A percentile compares a stretch with the other conserved stretches of the same genome.
phyloP scores from a whole-genome alignment of 2,797 vertebrate genomes.

The Nyctibius grandis region DNA sequence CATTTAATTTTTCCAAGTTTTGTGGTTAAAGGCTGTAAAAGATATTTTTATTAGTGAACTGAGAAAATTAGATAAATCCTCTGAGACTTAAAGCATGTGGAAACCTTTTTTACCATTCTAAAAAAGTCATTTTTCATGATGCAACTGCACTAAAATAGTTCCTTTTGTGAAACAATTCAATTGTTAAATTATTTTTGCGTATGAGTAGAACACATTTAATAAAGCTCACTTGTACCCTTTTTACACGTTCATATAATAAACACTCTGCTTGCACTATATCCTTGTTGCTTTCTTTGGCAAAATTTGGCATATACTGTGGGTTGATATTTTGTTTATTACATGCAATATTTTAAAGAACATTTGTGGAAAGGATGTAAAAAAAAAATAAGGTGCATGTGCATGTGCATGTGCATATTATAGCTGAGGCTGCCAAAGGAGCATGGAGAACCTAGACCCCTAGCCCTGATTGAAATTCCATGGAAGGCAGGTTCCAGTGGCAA shows the following conservation, averaged over 20 bases:
- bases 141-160: background rate
- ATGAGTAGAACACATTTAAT: background rate
- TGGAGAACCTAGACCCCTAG: background rate
- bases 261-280: background rate
- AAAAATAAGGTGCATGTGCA: background rate
- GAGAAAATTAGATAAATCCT: constrained; percentile 14
- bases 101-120: constrained; percentile 25
- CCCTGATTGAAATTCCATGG: background rate
- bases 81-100: background rate
- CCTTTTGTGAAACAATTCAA: constrained; percentile 1
- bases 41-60: constrained; percentile 16
- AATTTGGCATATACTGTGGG: background rate
- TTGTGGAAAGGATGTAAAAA: background rate
- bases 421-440: background rate
- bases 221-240: background rate
- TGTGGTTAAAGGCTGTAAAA: background rate
- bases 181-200: background rate
- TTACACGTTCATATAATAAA: background rate
- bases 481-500: background rate
- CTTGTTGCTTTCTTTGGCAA: background rate
- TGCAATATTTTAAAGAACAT: background rate
- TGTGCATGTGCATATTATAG: background rate
- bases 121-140: constrained; percentile 25
- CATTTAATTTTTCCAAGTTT: background rate
- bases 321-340: constrained; percentile 7